Percentiles rank a stretch among this genome's conserved stretches.
Conservation (phyloP, 2,113 vertebrate genomes). For the Odobenus rosmarus region DNA sequence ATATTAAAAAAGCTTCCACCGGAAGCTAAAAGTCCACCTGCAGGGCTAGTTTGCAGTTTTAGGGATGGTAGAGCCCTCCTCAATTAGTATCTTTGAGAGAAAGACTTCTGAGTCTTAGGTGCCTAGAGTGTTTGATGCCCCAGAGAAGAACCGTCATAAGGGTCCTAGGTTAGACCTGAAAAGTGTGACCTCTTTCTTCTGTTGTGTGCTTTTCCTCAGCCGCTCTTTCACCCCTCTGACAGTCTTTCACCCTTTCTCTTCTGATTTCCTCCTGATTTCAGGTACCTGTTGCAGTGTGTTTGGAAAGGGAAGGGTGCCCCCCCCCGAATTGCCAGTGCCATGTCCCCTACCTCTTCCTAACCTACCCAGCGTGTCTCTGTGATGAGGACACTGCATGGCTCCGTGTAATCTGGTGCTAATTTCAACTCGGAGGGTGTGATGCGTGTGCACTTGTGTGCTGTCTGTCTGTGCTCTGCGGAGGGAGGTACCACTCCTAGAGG, state of each 20-base stretch:
- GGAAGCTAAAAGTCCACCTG: background rate
- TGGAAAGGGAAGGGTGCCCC: slow-evolving; percentile 35
- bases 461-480: background rate
- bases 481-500: background rate
- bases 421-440: background rate
- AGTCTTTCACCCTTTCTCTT: slow-evolving; percentile 99
- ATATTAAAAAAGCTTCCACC: background rate
- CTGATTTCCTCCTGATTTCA: slow-evolving; percentile 92
- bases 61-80: background rate
- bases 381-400: slow-evolving; percentile 60
- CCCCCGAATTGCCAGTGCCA: slow-evolving; percentile 12
- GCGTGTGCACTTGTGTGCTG: background rate
- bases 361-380: slow-evolving; percentile 52
- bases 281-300: slow-evolving; percentile 88
- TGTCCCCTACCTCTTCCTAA: slow-evolving; percentile 51
- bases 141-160: background rate
- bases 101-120: background rate
- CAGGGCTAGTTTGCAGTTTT: background rate
- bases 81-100: background rate
- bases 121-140: background rate
- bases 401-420: slow-evolving; percentile 64
- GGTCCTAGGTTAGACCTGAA: background rate
- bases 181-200: slow-evolving; percentile 69
- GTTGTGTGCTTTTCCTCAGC: slow-evolving; percentile 89
- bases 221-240: slow-evolving; percentile 97